Evolutionary conservation across 2,113 vertebrate genomes (phyloP).

Genomic region (Daubentonia madagascariensis): DNA sequence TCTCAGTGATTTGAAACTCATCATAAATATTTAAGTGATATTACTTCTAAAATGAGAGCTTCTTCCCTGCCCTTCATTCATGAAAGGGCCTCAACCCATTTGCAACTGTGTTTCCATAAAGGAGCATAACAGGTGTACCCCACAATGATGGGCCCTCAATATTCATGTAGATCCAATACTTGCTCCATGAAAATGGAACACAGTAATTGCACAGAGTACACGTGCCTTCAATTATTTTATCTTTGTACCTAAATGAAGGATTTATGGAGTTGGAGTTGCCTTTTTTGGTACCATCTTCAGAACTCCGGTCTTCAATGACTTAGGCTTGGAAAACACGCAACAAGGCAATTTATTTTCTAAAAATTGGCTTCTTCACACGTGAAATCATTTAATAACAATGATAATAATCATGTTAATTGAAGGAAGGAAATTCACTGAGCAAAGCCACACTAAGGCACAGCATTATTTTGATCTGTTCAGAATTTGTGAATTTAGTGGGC

Average conservation of each 20-base stretch:
- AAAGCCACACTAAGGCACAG: not conserved
- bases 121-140: not conserved
- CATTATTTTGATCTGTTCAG: slow-evolving; percentile 24
- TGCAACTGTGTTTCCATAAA: slow-evolving; percentile 52
- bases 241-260: not conserved
- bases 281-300: slow-evolving; percentile 17
- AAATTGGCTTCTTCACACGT: slow-evolving; percentile 64
- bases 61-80: slow-evolving; percentile 65
- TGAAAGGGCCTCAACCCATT: slow-evolving; percentile 67
- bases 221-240: not conserved
- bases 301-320: not conserved
- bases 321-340: slow-evolving; percentile 50
- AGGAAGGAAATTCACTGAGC: slow-evolving; percentile 45
- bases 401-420: slow-evolving; percentile 38
- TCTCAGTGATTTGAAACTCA: slow-evolving; percentile 71
- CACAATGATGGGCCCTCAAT: not conserved
- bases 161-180: not conserved
- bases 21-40: slow-evolving; percentile 81
- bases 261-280: not conserved
- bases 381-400: slow-evolving; percentile 61
- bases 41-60: slow-evolving; percentile 72
- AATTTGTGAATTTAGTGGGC: not conserved
- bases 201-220: not conserved
- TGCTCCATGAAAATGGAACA: not conserved
- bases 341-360: slow-evolving; percentile 67